These are phyloP conservation scores for Cheilosia impressa DNA, from an alignment of 2,888 invertebrate species.

Conservation along the genomic window DNA sequence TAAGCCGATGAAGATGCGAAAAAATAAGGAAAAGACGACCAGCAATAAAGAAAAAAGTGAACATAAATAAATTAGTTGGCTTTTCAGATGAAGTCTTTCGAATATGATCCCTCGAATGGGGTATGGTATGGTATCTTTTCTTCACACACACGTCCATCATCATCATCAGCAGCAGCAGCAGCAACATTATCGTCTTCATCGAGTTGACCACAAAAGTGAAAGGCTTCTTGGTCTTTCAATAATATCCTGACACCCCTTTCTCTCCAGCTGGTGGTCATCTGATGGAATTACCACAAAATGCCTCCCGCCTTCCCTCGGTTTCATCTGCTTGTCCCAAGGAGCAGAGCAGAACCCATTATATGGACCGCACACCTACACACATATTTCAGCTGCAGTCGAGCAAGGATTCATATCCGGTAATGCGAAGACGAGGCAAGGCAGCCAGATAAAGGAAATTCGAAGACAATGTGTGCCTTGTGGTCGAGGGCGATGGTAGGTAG, in stretches of 20 bases:
- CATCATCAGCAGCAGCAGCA: neutral
- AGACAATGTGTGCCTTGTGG: constrained; percentile 68
- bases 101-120: constrained; percentile 12
- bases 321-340: constrained; percentile 18
- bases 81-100: constrained; percentile 56
- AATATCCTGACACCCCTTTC: constrained; percentile 66
- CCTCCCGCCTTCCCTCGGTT: constrained; percentile 52
- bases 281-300: constrained; percentile 71
- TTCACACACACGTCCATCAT: constrained; percentile 43
- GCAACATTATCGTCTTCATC: constrained; percentile 54
- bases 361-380: constrained; percentile 39
- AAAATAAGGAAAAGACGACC: neutral
- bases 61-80: constrained; percentile 67
- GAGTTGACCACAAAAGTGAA: constrained; percentile 70
- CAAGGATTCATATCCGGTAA: constrained; percentile 68
- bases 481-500: constrained; percentile 16
- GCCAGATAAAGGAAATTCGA: constrained; percentile 71
- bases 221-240: constrained; percentile 69
- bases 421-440: constrained; percentile 55
- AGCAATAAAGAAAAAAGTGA: constrained; percentile 6
- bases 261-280: constrained; percentile 56
- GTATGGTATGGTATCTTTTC: neutral
- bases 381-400: constrained; percentile 56
- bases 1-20: neutral
- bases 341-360: constrained; percentile 3